Evolutionary conservation across 64 coral and sea anemone species (phyloP).

Genomic region (Stichodactyla helianthus): DNA sequence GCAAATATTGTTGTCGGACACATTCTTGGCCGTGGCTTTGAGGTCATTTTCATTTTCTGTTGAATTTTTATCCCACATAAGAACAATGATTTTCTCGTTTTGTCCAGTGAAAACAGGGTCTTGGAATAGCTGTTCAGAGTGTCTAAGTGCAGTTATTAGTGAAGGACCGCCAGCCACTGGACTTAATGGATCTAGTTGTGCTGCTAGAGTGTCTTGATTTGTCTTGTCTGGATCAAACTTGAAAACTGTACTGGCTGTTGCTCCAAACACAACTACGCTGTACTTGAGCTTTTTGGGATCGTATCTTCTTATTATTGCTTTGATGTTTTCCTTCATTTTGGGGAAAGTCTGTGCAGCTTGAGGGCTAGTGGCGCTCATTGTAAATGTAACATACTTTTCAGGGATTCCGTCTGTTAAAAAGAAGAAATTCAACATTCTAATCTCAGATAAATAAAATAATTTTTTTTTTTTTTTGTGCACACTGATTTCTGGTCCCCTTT

Average conservation of each 20-base stretch:
- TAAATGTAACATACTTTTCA: slow-evolving; percentile 9
- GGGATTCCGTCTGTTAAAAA: slow-evolving; percentile 16
- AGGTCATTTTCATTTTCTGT: neutral
- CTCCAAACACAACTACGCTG: slow-evolving; percentile 5
- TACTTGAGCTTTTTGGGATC: slow-evolving; percentile 21
- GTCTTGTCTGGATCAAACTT: neutral
- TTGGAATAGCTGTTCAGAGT: neutral
- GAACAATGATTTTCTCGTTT: slow-evolving; percentile 12
- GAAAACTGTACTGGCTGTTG: neutral
- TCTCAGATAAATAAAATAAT: no score
- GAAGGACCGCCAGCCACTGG: neutral
- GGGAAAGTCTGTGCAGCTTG: neutral
- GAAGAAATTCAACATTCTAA: neutral
- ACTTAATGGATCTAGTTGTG: neutral
- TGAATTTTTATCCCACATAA: slow-evolving; percentile 13
- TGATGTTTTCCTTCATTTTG: neutral
- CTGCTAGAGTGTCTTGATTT: neutral
- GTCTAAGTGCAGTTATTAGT: neutral
- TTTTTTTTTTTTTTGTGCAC: no score
- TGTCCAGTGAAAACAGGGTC: neutral
- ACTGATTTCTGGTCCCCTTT: no score
- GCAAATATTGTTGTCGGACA: neutral
- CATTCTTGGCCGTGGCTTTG: neutral
- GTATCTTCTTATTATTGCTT: slow-evolving; percentile 1
- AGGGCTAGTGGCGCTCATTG: neutral